These are phyloP conservation scores for Hypotaenidia okinawae DNA, from an alignment of 2,797 vertebrate genomes.

Conservation along the genomic window DNA sequence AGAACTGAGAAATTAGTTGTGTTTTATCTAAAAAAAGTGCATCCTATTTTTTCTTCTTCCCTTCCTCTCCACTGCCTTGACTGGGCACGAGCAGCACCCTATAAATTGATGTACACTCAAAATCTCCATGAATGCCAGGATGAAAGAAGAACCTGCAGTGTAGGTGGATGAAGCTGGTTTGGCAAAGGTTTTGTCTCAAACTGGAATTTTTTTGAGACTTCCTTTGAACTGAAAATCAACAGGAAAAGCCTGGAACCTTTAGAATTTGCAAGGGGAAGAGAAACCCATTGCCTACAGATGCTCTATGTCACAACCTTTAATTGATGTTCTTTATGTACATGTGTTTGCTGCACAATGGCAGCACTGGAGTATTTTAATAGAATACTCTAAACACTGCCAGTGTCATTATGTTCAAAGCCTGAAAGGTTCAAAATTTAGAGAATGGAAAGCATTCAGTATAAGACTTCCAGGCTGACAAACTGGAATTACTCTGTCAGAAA, in stretches of 20 bases:
- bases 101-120: background rate
- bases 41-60: background rate
- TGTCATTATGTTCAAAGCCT: background rate
- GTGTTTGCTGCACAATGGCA: background rate
- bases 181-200: background rate
- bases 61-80: background rate
- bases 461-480: background rate
- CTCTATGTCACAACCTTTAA: background rate
- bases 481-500: constrained; percentile 33
- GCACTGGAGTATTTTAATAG: background rate
- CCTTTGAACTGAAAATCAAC: background rate
- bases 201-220: background rate
- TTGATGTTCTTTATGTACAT: background rate
- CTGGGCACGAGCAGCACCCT: background rate
- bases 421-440: background rate
- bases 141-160: background rate
- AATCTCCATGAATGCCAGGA: background rate
- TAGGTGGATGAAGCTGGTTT: background rate
- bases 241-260: background rate
- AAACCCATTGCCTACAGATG: background rate
- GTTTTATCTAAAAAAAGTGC: background rate
- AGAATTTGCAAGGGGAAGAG: background rate
- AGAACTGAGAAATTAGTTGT: background rate
- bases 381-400: background rate
- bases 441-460: background rate